phyloP scores from a whole-genome alignment of 2,113 vertebrate genomes.

The Hiodon alosoides region DNA sequence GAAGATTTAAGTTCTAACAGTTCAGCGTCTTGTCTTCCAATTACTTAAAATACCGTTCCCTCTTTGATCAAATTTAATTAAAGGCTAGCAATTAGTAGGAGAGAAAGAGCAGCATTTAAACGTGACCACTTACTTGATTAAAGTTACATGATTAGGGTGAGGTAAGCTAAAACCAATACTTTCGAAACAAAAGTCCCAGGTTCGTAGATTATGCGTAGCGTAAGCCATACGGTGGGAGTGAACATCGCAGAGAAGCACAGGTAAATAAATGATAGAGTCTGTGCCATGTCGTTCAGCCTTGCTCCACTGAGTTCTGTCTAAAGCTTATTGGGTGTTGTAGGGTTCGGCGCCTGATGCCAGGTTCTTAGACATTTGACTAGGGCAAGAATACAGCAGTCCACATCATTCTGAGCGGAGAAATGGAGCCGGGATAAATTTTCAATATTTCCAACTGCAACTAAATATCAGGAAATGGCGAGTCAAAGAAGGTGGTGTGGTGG shows the following conservation, averaged over 20 bases:
- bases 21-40: constrained; percentile 41
- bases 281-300: constrained; percentile 52
- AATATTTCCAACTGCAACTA: constrained; percentile 51
- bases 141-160: constrained; percentile 66
- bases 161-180: constrained; percentile 61
- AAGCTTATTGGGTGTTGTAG: constrained; percentile 39
- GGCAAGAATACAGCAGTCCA: constrained; percentile 40
- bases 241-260: constrained; percentile 45
- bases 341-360: constrained; percentile 38
- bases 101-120: constrained; percentile 70
- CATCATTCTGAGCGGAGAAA: constrained; percentile 58
- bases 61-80: constrained; percentile 66
- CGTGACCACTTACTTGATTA: constrained; percentile 72
- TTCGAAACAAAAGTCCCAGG: constrained; percentile 55
- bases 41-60: constrained; percentile 48
- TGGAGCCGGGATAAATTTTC: constrained; percentile 45
- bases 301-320: constrained; percentile 63
- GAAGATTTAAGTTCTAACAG: constrained; percentile 25
- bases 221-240: constrained; percentile 33
- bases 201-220: constrained; percentile 60
- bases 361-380: constrained; percentile 38
- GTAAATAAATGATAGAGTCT: constrained; percentile 68
- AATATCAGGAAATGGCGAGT: constrained; percentile 39
- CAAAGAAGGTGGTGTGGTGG: not conserved
- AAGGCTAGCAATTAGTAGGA: constrained; percentile 63